Evolutionary conservation across 2,113 vertebrate species (phyloP).

Genomic region (Merops nubicus): DNA sequence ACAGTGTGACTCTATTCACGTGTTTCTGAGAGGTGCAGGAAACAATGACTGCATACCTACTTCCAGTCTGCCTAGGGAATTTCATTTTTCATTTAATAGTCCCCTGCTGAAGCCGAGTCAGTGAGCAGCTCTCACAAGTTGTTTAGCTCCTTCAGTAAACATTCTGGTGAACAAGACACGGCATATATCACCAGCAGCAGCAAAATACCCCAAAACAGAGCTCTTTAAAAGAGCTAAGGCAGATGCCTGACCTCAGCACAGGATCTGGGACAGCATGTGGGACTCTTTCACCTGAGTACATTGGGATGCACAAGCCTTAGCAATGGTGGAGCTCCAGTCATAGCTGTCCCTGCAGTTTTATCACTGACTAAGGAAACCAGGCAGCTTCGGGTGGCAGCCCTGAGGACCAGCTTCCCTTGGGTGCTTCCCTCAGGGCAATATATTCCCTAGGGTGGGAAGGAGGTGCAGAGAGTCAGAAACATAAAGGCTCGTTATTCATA

Average conservation of each 20-base stretch:
- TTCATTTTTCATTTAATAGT: neutral
- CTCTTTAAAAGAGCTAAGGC: neutral
- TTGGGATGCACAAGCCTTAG: neutral
- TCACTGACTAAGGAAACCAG: neutral
- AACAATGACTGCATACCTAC: neutral
- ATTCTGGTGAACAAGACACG: neutral
- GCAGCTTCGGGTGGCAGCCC: neutral
- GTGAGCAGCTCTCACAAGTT: neutral
- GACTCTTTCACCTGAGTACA: neutral
- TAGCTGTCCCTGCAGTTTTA: neutral
- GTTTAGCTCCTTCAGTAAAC: neutral
- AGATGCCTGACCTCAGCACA: rapidly evolving
- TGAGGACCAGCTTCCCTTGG: neutral
- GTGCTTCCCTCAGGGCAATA: neutral
- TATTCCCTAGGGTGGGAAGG: neutral
- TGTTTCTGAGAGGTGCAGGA: neutral
- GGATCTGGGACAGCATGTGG: neutral
- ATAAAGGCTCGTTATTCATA: neutral
- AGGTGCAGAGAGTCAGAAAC: neutral
- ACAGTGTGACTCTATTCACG: neutral
- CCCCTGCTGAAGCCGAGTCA: neutral
- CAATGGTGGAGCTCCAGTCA: neutral
- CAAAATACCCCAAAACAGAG: neutral
- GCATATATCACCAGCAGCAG: neutral
- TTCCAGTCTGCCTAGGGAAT: neutral